These are phyloP conservation scores for Stigmatopora nigra DNA, from an alignment of 2,113 vertebrate species.

Conservation along the genomic window DNA sequence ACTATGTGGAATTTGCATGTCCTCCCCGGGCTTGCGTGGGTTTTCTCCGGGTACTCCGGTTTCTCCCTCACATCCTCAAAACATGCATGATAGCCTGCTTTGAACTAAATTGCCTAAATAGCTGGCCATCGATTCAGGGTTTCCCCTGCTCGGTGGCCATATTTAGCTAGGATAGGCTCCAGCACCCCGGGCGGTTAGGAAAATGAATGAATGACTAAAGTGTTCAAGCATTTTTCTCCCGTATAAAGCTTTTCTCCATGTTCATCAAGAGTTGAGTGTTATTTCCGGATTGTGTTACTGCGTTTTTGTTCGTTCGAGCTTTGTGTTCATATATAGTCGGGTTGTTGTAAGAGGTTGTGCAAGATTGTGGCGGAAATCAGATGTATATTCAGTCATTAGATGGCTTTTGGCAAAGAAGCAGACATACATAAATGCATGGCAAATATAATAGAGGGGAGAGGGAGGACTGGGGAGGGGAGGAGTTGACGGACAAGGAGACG, in stretches of 20 bases:
- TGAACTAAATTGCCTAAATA: too few relatives aligned
- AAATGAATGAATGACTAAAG: too few relatives aligned
- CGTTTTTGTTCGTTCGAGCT: not conserved
- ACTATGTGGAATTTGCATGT: too few relatives aligned
- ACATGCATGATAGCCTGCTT: too few relatives aligned
- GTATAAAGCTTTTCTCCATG: not conserved
- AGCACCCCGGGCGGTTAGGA: too few relatives aligned
- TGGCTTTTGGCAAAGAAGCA: constrained; percentile 50
- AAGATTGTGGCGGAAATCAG: constrained; percentile 45
- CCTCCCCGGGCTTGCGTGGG: too few relatives aligned
- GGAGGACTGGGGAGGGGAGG: not conserved
- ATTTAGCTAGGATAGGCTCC: too few relatives aligned
- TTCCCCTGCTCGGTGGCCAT: too few relatives aligned
- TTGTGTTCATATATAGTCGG: not conserved
- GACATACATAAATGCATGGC: constrained; percentile 51
- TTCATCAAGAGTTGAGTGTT: not conserved
- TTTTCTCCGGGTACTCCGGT: too few relatives aligned
- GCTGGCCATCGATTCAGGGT: too few relatives aligned
- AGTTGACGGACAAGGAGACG: not conserved
- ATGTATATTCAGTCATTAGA: constrained; percentile 62
- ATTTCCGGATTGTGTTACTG: not conserved
- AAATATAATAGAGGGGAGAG: constrained; percentile 13
- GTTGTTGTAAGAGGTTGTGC: constrained; percentile 25
- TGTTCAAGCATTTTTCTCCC: too few relatives aligned
- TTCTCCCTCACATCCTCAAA: too few relatives aligned